These are phyloP conservation scores for Rhadinocentrus ornatus DNA, from an alignment of 2,797 vertebrate species.

Conservation along the genomic window DNA sequence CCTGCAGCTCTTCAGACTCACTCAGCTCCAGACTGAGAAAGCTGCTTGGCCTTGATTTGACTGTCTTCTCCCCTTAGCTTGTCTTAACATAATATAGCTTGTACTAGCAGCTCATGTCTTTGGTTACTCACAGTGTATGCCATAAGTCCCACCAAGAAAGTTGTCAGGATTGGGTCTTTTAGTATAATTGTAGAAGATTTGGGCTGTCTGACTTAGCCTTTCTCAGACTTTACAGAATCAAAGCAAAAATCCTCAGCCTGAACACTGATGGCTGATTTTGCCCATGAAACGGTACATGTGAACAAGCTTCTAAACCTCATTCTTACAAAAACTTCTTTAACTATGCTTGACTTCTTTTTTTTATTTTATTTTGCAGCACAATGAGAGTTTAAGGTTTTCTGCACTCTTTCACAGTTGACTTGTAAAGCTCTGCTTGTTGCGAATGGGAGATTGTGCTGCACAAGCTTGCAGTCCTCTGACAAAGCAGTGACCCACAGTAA, in stretches of 20 bases:
- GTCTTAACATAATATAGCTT: neutral
- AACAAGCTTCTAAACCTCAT: neutral
- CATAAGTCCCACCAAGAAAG: neutral
- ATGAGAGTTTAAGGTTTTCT: conserved; percentile 62
- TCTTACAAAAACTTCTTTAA: conserved; percentile 10
- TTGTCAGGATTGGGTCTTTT: neutral
- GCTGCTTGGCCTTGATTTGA: neutral
- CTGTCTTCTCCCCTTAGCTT: neutral
- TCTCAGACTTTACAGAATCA: neutral
- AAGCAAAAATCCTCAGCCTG: neutral
- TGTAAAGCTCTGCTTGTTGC: conserved; percentile 46
- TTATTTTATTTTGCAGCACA: conserved; percentile 42
- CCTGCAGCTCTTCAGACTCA: neutral
- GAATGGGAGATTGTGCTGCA: conserved; percentile 39
- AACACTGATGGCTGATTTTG: neutral
- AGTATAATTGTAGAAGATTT: neutral
- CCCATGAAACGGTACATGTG: neutral
- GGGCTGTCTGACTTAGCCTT: neutral
- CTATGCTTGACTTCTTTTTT: conserved; percentile 26
- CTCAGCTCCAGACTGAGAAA: neutral
- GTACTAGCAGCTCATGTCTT: neutral
- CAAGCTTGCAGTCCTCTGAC: conserved; percentile 44
- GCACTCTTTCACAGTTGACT: conserved; percentile 56
- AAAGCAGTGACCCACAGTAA: conserved; percentile 51
- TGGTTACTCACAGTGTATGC: neutral